Percentiles rank a stretch among this genome's conserved stretches.
Conservation (phyloP, 1,140 invertebrate species). For the Caenorhabditis tropicalis region DNA sequence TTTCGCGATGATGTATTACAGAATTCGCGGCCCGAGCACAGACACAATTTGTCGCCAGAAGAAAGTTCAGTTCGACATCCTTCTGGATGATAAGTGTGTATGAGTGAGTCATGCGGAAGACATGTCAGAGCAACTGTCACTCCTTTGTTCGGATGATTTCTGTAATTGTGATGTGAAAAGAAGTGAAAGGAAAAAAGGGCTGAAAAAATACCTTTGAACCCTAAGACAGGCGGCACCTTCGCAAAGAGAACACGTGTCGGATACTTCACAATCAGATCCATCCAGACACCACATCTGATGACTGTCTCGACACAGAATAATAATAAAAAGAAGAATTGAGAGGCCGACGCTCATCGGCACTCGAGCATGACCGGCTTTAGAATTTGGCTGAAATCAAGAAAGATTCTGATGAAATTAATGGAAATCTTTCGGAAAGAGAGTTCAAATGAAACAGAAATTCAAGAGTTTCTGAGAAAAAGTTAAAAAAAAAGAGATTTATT, state of each 20-base stretch:
- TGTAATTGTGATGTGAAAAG: neutral
- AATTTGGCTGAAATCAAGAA: neutral
- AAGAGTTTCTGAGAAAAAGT: neutral
- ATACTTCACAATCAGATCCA: conserved; percentile 13
- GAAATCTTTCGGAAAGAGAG: no score
- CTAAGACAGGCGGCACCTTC: conserved; percentile 1
- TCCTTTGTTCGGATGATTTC: neutral
- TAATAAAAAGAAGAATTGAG: neutral
- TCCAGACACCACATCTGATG: conserved; percentile 35
- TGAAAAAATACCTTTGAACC: conserved; percentile 5
- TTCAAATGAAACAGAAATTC: no score
- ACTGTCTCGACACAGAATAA: conserved; percentile 35
- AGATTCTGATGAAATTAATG: neutral
- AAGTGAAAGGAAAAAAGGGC: neutral
- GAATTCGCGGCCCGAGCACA: conserved; percentile 7
- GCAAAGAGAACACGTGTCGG: neutral
- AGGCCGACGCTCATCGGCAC: conserved; percentile 17
- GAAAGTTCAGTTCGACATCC: neutral
- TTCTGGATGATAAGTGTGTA: conserved; percentile 15
- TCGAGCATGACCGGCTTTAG: conserved; percentile 23
- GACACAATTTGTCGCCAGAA: neutral
- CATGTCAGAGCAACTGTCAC: conserved; percentile 16
- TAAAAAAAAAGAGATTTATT: no score
- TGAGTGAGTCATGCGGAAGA: neutral
- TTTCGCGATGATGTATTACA: conserved; percentile 1